Evolutionary conservation across 1,140 invertebrate species (phyloP), one percentile per base, ranked within the genome.

Genomic region (Cryptotermes secundus): DNA sequence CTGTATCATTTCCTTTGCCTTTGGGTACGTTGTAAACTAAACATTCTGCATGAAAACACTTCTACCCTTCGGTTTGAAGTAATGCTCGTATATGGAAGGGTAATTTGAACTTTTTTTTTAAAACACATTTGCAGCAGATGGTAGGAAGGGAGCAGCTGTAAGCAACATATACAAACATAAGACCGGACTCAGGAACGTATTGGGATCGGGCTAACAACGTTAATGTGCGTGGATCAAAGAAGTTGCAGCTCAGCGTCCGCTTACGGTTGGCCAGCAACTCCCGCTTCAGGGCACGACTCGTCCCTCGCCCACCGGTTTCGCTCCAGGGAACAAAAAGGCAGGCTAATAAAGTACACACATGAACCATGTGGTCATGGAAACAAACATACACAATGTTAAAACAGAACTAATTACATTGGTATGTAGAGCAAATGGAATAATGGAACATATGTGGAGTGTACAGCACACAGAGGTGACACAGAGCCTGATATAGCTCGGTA

Each of bases 251-350:
- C 26, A 4, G 59, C 26, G 6, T 72, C 9, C 26, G 7, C 31
- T n/a, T n/a, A n/a, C 26, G 53, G 19, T 59, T 1, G 59, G 4
- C 59, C n/a, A n/a, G 26, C 59, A 31, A 72, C 26, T 26, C 26
- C 2, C n/a, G 0, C 59, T 31, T 9, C 59, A n/a, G 59, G n/a
- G 16, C 31, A 72, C 26, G 59, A n/a, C n/a, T 3, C 26, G 31
- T 26, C 9, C 59, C 59, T 31, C 9, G 59, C 59, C 31, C 59
- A 72, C 31, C 59, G 59, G 59, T 72, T 72, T 72, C 59, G 31
- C 59, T 72, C 59, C 59, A 72, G 59, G 59, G 59, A 72, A 72
- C 59, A 72, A 72, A 59, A 72, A 72, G 16, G n/a, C 59, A n/a
- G 31, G 31, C 59, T 31, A 72, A 72, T 72, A 72, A 72, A n/a